Conservation (phyloP, 2,797 vertebrate genomes). For the Zenarchopterus dispar region DNA sequence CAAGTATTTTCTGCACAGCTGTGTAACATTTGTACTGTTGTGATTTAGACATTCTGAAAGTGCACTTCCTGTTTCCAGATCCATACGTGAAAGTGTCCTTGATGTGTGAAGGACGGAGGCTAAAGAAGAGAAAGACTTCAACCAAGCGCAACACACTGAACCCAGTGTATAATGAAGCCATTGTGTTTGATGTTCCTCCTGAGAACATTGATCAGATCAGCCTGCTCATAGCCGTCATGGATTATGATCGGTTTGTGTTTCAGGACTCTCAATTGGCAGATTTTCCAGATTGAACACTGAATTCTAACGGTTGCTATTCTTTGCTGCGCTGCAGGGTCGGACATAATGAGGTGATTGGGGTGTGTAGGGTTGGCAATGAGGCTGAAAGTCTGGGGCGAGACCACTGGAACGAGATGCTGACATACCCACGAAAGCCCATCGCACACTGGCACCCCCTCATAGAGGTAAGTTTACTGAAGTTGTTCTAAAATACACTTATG, state of each 20-base stretch:
- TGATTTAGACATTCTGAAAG: not conserved
- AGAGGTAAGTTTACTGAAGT: constrained; percentile 84
- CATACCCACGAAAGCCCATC: constrained; percentile 95
- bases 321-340: constrained; percentile 89
- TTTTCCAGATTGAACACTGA: not conserved
- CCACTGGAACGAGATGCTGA: constrained; percentile 98
- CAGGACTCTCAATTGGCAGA: not conserved
- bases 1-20: too few relatives aligned
- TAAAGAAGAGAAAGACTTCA: constrained; percentile 98
- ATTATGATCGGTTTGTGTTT: constrained; percentile 91
- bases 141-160: constrained; percentile 98
- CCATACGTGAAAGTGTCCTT: constrained; percentile 93
- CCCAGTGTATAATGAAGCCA: constrained; percentile 98
- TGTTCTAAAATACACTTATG: not conserved
- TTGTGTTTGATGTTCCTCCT: constrained; percentile 97
- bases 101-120: constrained; percentile 94
- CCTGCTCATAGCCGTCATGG: constrained; percentile 97
- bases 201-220: constrained; percentile 99
- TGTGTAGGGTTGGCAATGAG: constrained; percentile 94
- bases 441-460: constrained; percentile 96
- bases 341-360: constrained; percentile 98
- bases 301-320: not conserved
- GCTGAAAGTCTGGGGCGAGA: constrained; percentile 93
- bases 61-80: constrained; percentile 41
- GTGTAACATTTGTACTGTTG: too few relatives aligned